These are phyloP conservation scores for Actinemys pallida DNA, from an alignment of 2,113 vertebrate species.

Conservation along the genomic window DNA sequence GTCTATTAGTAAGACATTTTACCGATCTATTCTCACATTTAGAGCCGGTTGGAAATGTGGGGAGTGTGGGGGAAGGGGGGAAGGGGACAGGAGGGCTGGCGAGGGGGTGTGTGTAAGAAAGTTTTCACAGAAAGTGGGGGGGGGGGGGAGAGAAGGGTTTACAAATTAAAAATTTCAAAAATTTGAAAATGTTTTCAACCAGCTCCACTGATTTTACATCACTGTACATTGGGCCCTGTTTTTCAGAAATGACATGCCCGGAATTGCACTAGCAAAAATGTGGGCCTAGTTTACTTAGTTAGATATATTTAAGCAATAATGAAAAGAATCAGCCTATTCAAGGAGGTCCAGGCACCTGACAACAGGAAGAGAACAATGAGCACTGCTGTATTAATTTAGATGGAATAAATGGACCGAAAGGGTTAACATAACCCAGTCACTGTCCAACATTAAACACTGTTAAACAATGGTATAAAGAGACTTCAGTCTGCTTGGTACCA, in stretches of 20 bases:
- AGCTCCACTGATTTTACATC: slow-evolving; percentile 13
- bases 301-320: slow-evolving; percentile 32
- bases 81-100: neutral
- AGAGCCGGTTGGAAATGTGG: neutral
- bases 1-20: neutral
- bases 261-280: slow-evolving; percentile 36
- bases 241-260: neutral
- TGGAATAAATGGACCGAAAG: neutral
- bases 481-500: neutral
- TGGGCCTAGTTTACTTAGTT: slow-evolving; percentile 49
- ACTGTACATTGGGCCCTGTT: neutral
- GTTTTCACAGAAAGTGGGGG: neutral
- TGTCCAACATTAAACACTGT: neutral
- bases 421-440: neutral
- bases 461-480: neutral
- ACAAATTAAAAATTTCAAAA: neutral
- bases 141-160: too few species aligned
- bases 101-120: accelerated
- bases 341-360: neutral
- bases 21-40: neutral
- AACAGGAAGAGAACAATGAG: slow-evolving; percentile 10
- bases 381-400: neutral
- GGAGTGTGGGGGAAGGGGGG: too few species aligned
- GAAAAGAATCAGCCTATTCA: slow-evolving; percentile 37
- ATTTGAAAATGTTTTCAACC: neutral